These are phyloP conservation scores for Operophtera brumata DNA, from an alignment of 2,888 invertebrate species.

Conservation along the genomic window DNA sequence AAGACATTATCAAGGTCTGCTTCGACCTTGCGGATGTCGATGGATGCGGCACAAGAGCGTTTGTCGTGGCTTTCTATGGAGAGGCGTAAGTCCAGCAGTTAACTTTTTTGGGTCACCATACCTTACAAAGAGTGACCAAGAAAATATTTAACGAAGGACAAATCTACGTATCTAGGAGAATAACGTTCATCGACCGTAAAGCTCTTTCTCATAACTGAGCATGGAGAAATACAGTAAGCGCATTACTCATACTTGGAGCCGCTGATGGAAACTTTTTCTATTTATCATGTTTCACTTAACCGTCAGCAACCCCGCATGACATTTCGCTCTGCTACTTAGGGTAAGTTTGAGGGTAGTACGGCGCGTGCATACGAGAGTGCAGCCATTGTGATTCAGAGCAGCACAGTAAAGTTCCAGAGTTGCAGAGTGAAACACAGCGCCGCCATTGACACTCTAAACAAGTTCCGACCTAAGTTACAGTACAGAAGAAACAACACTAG, in stretches of 20 bases:
- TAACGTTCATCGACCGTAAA: not conserved
- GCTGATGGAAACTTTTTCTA: constrained; percentile 31
- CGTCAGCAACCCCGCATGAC: constrained; percentile 33
- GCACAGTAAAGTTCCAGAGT: constrained; percentile 47
- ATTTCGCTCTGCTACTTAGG: constrained; percentile 33
- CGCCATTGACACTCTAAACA: constrained; percentile 59
- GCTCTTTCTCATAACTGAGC: not conserved
- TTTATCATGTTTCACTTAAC: constrained; percentile 34
- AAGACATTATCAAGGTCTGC: too few relatives aligned
- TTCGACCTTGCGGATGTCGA: too few relatives aligned
- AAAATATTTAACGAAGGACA: too few relatives aligned
- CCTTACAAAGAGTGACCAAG: too few relatives aligned
- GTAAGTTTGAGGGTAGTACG: constrained; percentile 30
- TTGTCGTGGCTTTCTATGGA: too few relatives aligned
- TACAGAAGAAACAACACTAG: constrained; percentile 9
- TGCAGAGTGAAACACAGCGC: constrained; percentile 45
- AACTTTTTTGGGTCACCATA: too few relatives aligned
- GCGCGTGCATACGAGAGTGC: constrained; percentile 41
- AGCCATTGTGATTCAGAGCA: constrained; percentile 46
- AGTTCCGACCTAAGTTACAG: constrained; percentile 50
- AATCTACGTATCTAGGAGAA: too few relatives aligned
- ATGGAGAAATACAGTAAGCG: constrained; percentile 11
- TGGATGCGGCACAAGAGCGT: too few relatives aligned
- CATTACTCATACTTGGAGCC: constrained; percentile 16
- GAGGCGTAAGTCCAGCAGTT: too few relatives aligned